Percentiles rank a stretch among this genome's conserved stretches.
phyloP scores from a whole-genome alignment of 2,888 invertebrate species.

The Nephrotoma appendiculata region DNA sequence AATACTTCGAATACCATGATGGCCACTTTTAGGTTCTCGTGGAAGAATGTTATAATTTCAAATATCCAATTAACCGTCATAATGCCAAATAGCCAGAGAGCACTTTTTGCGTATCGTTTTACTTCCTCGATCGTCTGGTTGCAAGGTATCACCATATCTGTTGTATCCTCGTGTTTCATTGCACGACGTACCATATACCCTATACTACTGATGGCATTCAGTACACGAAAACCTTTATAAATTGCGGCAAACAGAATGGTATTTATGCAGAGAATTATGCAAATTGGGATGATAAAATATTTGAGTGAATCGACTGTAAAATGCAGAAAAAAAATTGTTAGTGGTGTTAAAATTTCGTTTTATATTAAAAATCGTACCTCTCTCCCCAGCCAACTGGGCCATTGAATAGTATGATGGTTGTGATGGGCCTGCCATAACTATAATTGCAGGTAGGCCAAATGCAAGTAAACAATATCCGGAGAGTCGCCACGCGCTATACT shows the following conservation, averaged over 20 bases:
- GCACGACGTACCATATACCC: background rate
- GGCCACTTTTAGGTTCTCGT: background rate
- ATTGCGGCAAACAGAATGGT: background rate
- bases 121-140: background rate
- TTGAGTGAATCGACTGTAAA: background rate
- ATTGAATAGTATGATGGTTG: background rate
- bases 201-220: background rate
- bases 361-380: background rate
- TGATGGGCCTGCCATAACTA: background rate
- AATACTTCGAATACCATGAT: conserved; percentile 47
- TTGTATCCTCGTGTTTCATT: background rate
- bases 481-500: background rate
- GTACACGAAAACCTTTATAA: background rate
- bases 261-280: background rate
- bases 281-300: background rate
- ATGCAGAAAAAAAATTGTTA: background rate
- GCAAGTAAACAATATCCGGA: background rate
- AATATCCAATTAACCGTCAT: conserved; percentile 51
- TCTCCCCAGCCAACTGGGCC: background rate
- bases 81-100: conserved; percentile 36
- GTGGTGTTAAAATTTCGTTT: background rate
- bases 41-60: conserved; percentile 40
- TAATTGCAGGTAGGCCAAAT: background rate
- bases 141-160: background rate
- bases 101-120: conserved; percentile 8